Percentiles rank a stretch among this genome's conserved stretches.
Conservation (phyloP, 1,140 invertebrate genomes). For the Periplaneta americana region DNA sequence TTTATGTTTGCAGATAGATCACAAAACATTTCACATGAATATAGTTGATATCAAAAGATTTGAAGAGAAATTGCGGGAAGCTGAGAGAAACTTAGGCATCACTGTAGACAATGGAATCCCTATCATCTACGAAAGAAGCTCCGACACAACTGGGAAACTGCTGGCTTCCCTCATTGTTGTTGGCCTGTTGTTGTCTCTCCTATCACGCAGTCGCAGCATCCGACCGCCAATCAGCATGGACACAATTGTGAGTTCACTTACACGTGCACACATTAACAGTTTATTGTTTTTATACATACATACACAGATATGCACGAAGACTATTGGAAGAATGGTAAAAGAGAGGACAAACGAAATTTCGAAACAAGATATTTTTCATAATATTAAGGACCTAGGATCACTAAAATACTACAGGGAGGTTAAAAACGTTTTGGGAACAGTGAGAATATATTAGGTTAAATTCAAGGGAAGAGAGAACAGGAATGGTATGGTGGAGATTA, state of each 20-base stretch:
- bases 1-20: constrained; percentile 43
- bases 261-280: too few relatives aligned
- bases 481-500: too few relatives aligned
- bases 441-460: too few relatives aligned
- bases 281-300: too few relatives aligned
- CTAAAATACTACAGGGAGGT: too few relatives aligned
- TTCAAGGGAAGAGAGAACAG: too few relatives aligned
- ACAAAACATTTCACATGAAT: constrained; percentile 72
- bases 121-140: constrained; percentile 71
- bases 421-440: too few relatives aligned
- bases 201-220: constrained; percentile 60
- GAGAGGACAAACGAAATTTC: too few relatives aligned
- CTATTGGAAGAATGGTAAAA: too few relatives aligned
- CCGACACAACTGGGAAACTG: constrained; percentile 63
- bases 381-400: too few relatives aligned
- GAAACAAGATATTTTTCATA: too few relatives aligned
- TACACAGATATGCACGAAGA: too few relatives aligned
- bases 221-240: constrained; percentile 65
- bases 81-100: constrained; percentile 75
- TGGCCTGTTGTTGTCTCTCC: constrained; percentile 58
- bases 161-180: constrained; percentile 60
- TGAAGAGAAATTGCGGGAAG: constrained; percentile 81
- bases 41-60: constrained; percentile 75
- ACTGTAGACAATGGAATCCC: constrained; percentile 60
- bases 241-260: constrained; percentile 59